A percentile compares a stretch with the other conserved stretches of the same genome.
phyloP scores from a whole-genome alignment of 1,140 invertebrate genomes.

The Drosophila aff. region DNA sequence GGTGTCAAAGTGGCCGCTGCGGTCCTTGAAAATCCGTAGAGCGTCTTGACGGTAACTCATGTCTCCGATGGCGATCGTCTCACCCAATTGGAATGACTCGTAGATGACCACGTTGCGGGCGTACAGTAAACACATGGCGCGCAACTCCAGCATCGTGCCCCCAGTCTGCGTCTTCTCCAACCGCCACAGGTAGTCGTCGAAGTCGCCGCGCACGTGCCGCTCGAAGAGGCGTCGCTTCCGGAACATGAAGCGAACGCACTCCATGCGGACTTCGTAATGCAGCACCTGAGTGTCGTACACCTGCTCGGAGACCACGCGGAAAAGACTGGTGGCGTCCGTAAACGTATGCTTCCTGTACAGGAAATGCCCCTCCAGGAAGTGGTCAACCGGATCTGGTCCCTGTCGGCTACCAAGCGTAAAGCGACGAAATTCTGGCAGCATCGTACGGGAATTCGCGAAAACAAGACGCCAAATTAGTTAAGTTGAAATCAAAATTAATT shows the following conservation, averaged over 20 bases:
- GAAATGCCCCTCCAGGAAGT: slow-evolving; percentile 90
- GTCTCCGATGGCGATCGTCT: slow-evolving; percentile 11
- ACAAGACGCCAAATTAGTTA: not conserved
- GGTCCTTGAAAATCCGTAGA: slow-evolving; percentile 88
- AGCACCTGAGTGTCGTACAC: slow-evolving; percentile 91
- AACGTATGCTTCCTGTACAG: slow-evolving; percentile 92
- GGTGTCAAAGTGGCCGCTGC: slow-evolving; percentile 91
- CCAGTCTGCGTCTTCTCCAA: slow-evolving; percentile 89
- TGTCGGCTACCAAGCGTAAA: slow-evolving; percentile 1
- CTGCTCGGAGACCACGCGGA: slow-evolving; percentile 93
- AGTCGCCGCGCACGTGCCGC: slow-evolving; percentile 83
- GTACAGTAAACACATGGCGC: slow-evolving; percentile 89
- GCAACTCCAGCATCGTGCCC: slow-evolving; percentile 89
- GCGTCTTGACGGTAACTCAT: slow-evolving; percentile 2
- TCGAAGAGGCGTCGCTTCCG: slow-evolving; percentile 86
- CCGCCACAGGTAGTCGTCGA: slow-evolving; percentile 88
- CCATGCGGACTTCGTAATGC: slow-evolving; percentile 89
- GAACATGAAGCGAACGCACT: slow-evolving; percentile 90
- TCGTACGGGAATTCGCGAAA: not conserved
- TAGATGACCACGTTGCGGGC: slow-evolving; percentile 91
- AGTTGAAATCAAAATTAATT: not conserved
- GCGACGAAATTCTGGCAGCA: not conserved
- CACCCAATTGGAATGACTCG: slow-evolving; percentile 87
- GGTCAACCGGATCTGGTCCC: slow-evolving; percentile 86
- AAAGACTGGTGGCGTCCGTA: slow-evolving; percentile 92